Base-by-base conservation (phyloP, 2,797 vertebrate genomes). In the Danio albolineatus region DNA sequence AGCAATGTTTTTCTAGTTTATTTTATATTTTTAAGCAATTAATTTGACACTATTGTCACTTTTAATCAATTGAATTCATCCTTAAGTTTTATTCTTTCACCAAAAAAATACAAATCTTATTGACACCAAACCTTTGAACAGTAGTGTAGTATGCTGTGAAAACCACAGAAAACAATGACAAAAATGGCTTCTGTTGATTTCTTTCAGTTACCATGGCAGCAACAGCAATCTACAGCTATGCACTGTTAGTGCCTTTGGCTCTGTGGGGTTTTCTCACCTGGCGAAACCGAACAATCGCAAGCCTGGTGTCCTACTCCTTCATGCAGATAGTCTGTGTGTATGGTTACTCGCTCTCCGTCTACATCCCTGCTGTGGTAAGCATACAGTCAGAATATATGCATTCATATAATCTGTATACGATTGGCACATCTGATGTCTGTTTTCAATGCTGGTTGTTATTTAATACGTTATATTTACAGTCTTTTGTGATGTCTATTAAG, bases 271-370 rank as follows among this genome's bases (percentile, higher is more conserved):
- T 98, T 84, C 91, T 99, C 79, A 86, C 96, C 56, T 99, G 98
- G 98, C 95, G 98, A 90, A 98, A 95, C 91, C 96, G 90, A 86
- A 98, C 95, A 91, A 92, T 96, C 72, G 92, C 97, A 94, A 97
- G 91, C 89, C 92, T 96, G 19, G 96, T 99, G 79, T 96, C 96
- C 36, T 99, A 98, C 81, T 97, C 97, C 0, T 99, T 99, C 81
- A 93, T 99, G 93, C 97, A 99, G 93, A 96, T 98, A 0, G 95
- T 97, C 82, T 99, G 98, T 48, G 96, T 96, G 0, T 99, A 99
- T 0, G 98, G 98, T 85, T 99, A 99, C 86, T 98, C 97, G 0
- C 96, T 99, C 76, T 95, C 96, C 56, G 88, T 99, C 86, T 99
- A 98, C 89, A 95, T 99, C 79, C 98, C 98, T 84, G 96, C 97